Conservation (phyloP, 2,888 invertebrate genomes). For the Cryptus armator region DNA sequence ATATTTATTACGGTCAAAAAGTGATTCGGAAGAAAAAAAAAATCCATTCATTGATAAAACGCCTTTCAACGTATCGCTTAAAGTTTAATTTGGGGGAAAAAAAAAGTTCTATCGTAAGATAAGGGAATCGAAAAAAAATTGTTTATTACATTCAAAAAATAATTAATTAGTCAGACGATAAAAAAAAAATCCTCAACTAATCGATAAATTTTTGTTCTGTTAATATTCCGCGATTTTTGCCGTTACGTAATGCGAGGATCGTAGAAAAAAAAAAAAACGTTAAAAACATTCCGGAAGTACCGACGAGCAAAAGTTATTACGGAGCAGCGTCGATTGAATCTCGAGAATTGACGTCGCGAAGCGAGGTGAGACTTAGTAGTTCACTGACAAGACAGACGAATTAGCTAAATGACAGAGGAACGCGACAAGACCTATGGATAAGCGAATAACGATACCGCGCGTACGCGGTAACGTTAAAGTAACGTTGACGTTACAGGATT, state of each 20-base stretch:
- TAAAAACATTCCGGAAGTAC: conserved; percentile 15
- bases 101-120: too few relatives aligned
- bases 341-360: conserved; percentile 1
- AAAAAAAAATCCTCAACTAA: too few relatives aligned
- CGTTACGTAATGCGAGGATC: not conserved
- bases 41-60: too few relatives aligned
- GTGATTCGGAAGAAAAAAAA: too few relatives aligned
- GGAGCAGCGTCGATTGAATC: not conserved
- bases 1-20: too few relatives aligned
- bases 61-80: too few relatives aligned
- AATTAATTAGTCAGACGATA: too few relatives aligned
- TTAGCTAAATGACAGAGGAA: conserved; percentile 39
- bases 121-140: too few relatives aligned
- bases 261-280: not conserved
- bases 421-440: conserved; percentile 24
- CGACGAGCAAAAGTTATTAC: conserved; percentile 18
- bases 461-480: not conserved
- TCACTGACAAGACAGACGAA: conserved; percentile 18
- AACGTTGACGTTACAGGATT: conserved; percentile 2
- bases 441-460: conserved; percentile 29
- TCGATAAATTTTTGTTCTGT: too few relatives aligned
- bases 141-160: too few relatives aligned
- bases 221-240: not conserved
- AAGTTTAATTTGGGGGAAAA: too few relatives aligned
- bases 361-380: not conserved